Base-by-base conservation (phyloP, 1,140 invertebrate genomes). In the Venustaconcha ellipsiformis region DNA sequence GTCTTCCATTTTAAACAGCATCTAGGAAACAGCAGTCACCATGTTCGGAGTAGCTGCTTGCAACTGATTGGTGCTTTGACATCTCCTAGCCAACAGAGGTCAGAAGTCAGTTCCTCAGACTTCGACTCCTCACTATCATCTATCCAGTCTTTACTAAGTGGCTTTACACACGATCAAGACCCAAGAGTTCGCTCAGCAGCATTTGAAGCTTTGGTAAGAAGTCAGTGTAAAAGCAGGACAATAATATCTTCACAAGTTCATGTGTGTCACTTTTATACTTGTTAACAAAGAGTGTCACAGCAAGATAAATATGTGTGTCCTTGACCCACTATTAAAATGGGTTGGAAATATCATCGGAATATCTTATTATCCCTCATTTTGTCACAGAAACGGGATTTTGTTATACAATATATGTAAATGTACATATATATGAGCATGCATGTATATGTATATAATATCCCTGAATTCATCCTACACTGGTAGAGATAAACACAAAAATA, bases 171-270 rank as follows among this genome's bases (percentile, higher is more conserved):
- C 12, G 89, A 96, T 82, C 94, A 96, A 89, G 96, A 98, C 92
- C 95, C 97, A 1, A 91, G 96, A 85, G 96, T 98, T 14, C 91
- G 97, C 55, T 94, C 94, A 78, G 94, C 95, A 88, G 95, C 97
- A 3, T 95, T 98, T 84, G 92, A 94, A 83, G 94, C 96, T 1
- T 92, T 98, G 89, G 93, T 97, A 72, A 92, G 93, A 83, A 60
- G 58, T 30, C 20, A 70, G 48, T 67, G 20, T 17, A 30, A 18
- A 71, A 70, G 12, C 13, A 17, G 26, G 63, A 14, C 30, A 59
- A 74, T 14, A 0, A n/a, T n/a, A 20, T 30, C 13, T 17, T 20
- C 12, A n/a, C 17, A 30, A 18, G 55, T 15, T 57, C 11, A n/a
- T 37, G 48, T 74, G 55, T 55, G 12, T 30, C 55, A 48, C 1